Conservation (phyloP, 2,888 invertebrate genomes). For the Callinectes sapidus region DNA sequence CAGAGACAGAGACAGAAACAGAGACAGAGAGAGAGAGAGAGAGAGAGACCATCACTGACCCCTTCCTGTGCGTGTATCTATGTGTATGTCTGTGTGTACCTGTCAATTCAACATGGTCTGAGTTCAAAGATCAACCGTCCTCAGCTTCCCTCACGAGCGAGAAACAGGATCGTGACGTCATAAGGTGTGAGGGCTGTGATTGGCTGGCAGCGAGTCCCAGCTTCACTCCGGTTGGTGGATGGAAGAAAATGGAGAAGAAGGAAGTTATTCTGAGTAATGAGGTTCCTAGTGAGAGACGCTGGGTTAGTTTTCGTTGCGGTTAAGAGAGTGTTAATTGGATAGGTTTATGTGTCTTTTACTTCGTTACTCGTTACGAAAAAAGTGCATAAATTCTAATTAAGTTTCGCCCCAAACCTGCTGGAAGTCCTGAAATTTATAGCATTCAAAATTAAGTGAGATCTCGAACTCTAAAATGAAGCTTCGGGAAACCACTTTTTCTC, state of each 20-base stretch:
- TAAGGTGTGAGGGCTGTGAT: background rate
- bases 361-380: background rate
- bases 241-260: background rate
- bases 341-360: constrained; percentile 12
- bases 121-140: background rate
- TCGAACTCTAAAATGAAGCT: background rate
- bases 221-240: background rate
- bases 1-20: constrained; percentile 13
- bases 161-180: constrained; percentile 3
- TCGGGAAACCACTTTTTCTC: background rate
- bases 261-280: background rate
- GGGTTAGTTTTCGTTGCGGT: background rate
- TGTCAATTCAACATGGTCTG: background rate
- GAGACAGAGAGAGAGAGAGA: constrained; percentile 30
- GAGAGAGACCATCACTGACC: background rate
- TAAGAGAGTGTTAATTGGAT: constrained; percentile 29
- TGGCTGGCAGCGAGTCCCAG: background rate
- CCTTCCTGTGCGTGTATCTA: background rate
- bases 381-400: constrained; percentile 8
- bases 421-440: background rate
- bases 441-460: background rate
- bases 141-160: background rate
- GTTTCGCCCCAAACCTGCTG: background rate
- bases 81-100: background rate
- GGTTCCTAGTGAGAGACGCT: background rate